Percentiles rank a stretch among this genome's conserved stretches.
Evolutionary conservation across 2,888 invertebrate genomes (phyloP).

Genomic region (Parochlus steinenii): DNA sequence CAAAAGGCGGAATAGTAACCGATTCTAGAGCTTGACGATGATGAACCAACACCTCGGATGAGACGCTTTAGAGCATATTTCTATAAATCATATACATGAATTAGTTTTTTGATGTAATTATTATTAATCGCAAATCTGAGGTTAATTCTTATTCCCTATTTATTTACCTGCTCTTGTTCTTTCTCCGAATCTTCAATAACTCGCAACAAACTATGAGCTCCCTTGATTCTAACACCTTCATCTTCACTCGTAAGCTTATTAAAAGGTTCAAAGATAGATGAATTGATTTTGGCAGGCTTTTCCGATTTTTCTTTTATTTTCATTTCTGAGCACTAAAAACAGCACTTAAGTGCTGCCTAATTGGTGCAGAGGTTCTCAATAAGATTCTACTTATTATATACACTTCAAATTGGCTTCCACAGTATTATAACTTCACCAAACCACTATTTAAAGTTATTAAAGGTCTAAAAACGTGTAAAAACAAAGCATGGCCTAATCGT

Average conservation of each 20-base stretch:
- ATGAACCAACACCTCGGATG: slow-evolving; percentile 54
- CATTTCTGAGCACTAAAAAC: too few species aligned
- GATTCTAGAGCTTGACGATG: slow-evolving; percentile 41
- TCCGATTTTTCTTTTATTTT: slow-evolving; percentile 2
- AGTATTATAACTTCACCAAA: too few species aligned
- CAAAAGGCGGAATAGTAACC: slow-evolving; percentile 54
- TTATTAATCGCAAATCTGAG: slow-evolving; percentile 1
- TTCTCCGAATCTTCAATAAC: too few species aligned
- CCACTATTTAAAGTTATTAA: too few species aligned
- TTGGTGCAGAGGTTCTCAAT: too few species aligned
- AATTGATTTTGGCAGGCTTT: slow-evolving; percentile 15
- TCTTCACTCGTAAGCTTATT: slow-evolving; percentile 20
- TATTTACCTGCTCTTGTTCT: not conserved
- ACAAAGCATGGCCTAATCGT: too few species aligned
- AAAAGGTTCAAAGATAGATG: slow-evolving; percentile 20
- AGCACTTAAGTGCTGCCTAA: too few species aligned
- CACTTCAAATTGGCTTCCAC: too few species aligned
- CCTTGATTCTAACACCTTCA: slow-evolving; percentile 18
- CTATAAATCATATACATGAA: slow-evolving; percentile 27
- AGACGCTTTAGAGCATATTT: slow-evolving; percentile 55
- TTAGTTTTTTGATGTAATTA: not conserved
- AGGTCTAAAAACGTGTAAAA: too few species aligned
- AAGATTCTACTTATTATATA: too few species aligned
- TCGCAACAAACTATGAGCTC: slow-evolving; percentile 19
- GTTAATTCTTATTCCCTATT: slow-evolving; percentile 19